Evolutionary conservation across 1,140 invertebrate genomes (phyloP).

Genomic region (Lepidurus apus): DNA sequence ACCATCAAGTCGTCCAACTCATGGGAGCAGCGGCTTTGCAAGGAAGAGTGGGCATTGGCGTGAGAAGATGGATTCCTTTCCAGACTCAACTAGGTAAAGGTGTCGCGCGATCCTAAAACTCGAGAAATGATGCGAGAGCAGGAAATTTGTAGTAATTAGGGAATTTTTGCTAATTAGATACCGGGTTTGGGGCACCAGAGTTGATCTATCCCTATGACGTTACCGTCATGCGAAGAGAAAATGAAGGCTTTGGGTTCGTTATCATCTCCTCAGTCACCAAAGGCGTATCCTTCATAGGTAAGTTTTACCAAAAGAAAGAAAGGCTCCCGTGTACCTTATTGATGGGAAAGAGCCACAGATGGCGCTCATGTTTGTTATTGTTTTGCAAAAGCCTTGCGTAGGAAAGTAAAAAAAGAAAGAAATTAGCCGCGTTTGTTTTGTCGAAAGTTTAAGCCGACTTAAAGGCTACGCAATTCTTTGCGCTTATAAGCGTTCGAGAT

Average conservation of each 20-base stretch:
- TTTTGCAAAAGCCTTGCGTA: no score
- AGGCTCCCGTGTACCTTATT: conserved; percentile 34
- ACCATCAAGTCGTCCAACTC: conserved; percentile 81
- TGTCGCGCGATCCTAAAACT: conserved; percentile 17
- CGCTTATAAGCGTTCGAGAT: no score
- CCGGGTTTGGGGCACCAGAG: conserved; percentile 46
- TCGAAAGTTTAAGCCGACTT: conserved; percentile 2
- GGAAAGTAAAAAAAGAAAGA: no score
- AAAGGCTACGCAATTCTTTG: not conserved
- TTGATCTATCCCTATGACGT: conserved; percentile 65
- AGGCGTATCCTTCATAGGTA: conserved; percentile 88
- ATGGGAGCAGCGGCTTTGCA: conserved; percentile 76
- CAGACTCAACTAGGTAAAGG: not conserved
- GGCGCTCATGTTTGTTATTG: no score
- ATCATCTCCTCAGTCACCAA: conserved; percentile 95
- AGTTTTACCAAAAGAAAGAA: conserved; percentile 39
- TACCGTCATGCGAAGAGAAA: conserved; percentile 79
- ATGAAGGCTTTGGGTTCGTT: conserved; percentile 97
- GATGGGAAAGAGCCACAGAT: not conserved
- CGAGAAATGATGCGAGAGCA: not conserved
- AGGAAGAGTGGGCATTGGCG: conserved; percentile 67
- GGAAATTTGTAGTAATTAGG: not conserved
- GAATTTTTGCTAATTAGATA: conserved; percentile 15
- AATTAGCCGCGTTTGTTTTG: not conserved
- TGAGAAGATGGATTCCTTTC: conserved; percentile 54